Base-by-base conservation (phyloP, 1,140 invertebrate genomes). In the Charaxes varanes region DNA sequence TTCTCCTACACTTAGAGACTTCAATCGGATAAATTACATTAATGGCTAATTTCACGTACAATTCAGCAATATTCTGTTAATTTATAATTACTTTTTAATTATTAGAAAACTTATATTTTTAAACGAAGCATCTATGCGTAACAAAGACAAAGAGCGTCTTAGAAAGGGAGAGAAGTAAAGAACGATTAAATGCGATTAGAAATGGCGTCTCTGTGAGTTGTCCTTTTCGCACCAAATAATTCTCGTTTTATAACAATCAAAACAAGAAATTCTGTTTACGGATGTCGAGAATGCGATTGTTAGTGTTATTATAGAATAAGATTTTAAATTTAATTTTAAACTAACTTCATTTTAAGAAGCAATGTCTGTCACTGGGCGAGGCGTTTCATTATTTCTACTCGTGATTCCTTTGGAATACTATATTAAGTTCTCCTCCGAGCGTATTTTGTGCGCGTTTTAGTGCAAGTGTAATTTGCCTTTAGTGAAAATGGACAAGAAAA, bases 401-500 rank as follows among this genome's bases (percentile, higher is more conserved):
- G 18, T 11, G 30, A 40, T 36, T 26, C 7, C 7, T 6, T 36
- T 38, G 17, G 46, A 56, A 47, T 36, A 40, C 54, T 35, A 26
- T 52, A 33, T 47, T 45, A 60, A 58, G 54, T 36, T 44, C 10
- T 49, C 22, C 43, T 30, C 22, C 21, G 36, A 41, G 46, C 46
- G 45, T 62, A 23, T 53, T 54, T 50, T 44, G 34, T 42, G 23
- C 47, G 48, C 47, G 41, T 61, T 59, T 33, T 61, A 62, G 54
- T 57, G 43, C 28, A 18, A 46, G 6, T 44, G n/a, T 6, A 12
- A 27, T 22, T 16, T 15, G 24, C 17, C 34, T 31, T 27, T 40
- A 46, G 23, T 55, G 62, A 77, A 79, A 68, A 85, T 85, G 82
- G 82, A 85, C 65, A 85, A 85, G 55, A 85, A 85, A 67, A 80